Base-by-base conservation (phyloP, 2,888 invertebrate species). In the Pyrochroa serraticornis region DNA sequence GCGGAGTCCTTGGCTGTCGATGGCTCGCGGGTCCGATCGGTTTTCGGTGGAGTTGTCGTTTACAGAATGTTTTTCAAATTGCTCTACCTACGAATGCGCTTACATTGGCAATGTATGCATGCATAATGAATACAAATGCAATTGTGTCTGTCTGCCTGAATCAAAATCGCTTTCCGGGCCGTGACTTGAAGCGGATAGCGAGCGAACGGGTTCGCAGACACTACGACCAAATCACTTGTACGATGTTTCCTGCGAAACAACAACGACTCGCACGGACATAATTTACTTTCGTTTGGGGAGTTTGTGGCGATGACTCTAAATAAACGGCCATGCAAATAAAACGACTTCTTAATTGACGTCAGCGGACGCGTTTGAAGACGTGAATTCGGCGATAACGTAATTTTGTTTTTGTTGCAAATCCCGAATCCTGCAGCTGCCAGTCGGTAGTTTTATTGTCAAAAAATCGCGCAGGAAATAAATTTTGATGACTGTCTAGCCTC, bases 151-250 rank as follows among this genome's bases (percentile, higher is more conserved):
- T 62, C 62, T 64, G 62, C 53, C 45, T 52, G 59, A 64, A 60
- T 64, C 60, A 62, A 62, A 64, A 63, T 64, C 62, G 60, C 64
- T 65, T 67, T 64, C 67, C 65, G 65, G 65, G 58, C 65, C 58
- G 61, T 52, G 61, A 60, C 60, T 65, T 56, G 62, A 60, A 51
- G 53, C 45, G 60, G 60, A 55, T 53, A 59, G 58, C 56, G 39
- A 52, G 32, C 39, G 46, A 35, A 43, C 54, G 51, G 48, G 55
- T 58, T 62, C 52, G 60, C 62, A 59, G 62, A 64, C 61, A 56
- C 58, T 50, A 51, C 58, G 58, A 43, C 59, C 60, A 51, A 64
- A 57, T 62, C 58, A 49, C 52, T n/a, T 59, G 50, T 44, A 62
- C 34, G 43, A 34, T 55, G 60, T 60, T 60, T 49, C 41, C 35